phyloP scores from a whole-genome alignment of 2,113 vertebrate genomes.

The Phyllopteryx taeniolatus region DNA sequence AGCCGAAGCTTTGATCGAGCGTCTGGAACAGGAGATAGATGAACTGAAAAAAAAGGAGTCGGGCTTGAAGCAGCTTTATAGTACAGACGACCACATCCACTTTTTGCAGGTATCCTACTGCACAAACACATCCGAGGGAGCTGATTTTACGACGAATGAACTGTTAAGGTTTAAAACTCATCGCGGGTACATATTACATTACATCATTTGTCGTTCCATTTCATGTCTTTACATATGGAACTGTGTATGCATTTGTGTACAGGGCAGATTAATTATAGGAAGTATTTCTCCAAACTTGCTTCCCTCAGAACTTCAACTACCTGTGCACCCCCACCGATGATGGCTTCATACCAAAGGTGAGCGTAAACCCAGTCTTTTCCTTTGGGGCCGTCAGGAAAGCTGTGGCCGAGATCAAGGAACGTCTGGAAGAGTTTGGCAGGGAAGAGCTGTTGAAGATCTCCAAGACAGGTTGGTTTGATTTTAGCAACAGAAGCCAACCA shows the following conservation, averaged over 20 bases:
- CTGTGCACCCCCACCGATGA: slow-evolving; percentile 79
- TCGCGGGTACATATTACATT: not conserved
- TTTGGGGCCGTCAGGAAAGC: slow-evolving; percentile 75
- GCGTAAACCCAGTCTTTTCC: slow-evolving; percentile 76
- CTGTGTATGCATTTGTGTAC: no score
- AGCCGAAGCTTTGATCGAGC: slow-evolving; percentile 74
- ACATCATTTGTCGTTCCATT: not conserved
- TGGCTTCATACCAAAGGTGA: slow-evolving; percentile 73
- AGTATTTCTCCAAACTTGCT: not conserved
- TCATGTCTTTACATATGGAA: no score
- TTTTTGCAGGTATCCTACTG: slow-evolving; percentile 70
- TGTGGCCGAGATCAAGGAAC: slow-evolving; percentile 76
- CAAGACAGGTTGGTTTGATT: slow-evolving; percentile 69
- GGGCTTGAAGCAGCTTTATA: slow-evolving; percentile 78
- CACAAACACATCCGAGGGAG: not conserved
- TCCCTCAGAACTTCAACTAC: slow-evolving; percentile 76
- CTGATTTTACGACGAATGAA: no score
- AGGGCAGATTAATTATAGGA: not conserved
- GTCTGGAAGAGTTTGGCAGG: slow-evolving; percentile 73
- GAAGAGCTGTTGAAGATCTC: slow-evolving; percentile 75
- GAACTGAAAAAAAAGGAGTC: slow-evolving; percentile 78
- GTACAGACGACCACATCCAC: slow-evolving; percentile 80
- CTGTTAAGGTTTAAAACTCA: no score
- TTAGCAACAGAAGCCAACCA: not conserved
- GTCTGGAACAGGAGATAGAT: slow-evolving; percentile 78